Percentiles rank a stretch among this genome's conserved stretches.
phyloP scores from a whole-genome alignment of 2,113 vertebrate genomes.

The Lagopus muta region DNA sequence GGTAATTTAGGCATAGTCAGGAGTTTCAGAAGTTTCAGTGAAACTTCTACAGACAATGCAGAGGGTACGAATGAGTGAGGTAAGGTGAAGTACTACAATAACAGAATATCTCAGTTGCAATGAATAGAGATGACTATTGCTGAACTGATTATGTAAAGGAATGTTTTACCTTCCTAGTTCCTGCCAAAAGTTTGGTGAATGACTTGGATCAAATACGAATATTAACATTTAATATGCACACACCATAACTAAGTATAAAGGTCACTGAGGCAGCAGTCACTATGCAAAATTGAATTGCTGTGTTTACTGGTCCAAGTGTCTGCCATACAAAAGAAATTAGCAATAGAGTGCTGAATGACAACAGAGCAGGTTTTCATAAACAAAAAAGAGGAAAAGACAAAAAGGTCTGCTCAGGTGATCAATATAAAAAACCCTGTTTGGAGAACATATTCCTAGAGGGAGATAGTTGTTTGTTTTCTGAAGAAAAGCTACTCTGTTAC shows the following conservation, averaged over 20 bases:
- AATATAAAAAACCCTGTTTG: background rate
- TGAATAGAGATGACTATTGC: background rate
- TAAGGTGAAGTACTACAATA: background rate
- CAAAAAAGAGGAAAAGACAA: background rate
- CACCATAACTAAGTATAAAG: background rate
- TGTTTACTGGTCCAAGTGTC: background rate
- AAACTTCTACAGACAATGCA: background rate
- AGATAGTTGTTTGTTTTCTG: background rate
- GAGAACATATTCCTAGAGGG: background rate
- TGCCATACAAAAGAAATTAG: background rate
- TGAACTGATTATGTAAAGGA: background rate
- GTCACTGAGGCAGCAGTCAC: background rate
- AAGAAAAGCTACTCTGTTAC: background rate
- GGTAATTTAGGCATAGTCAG: background rate
- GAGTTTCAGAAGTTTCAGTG: background rate
- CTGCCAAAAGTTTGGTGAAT: background rate
- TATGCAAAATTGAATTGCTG: background rate
- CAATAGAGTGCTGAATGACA: background rate
- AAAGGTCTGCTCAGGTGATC: background rate
- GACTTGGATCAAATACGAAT: background rate
- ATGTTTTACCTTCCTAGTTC: background rate
- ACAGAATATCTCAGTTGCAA: background rate
- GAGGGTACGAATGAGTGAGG: background rate
- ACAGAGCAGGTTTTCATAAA: background rate
- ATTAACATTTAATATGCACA: background rate